A percentile compares a stretch with the other conserved stretches of the same genome.
Evolutionary conservation across 2,797 vertebrate species (phyloP).

Genomic region (Sebastes itinus): DNA sequence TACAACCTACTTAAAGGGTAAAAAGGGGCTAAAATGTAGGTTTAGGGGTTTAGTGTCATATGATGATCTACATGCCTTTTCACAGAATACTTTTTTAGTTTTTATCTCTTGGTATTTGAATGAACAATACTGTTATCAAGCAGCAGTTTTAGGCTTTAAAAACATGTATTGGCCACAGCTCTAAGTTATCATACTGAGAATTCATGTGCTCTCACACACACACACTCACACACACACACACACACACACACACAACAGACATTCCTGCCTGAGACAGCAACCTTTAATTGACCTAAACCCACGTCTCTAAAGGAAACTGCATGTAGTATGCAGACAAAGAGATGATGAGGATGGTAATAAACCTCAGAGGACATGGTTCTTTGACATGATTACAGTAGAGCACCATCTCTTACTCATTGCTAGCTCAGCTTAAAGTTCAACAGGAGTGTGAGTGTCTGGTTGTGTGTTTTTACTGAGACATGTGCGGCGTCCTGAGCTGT

Average conservation of each 20-base stretch:
- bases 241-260: too few relatives aligned
- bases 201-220: not conserved
- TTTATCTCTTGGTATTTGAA: not conserved
- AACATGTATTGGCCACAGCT: not conserved
- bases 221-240: too few relatives aligned
- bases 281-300: not conserved
- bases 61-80: not conserved
- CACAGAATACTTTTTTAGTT: not conserved
- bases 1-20: not conserved
- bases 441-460: not conserved
- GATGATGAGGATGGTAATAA: not conserved
- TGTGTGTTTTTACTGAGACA: constrained; percentile 1
- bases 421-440: not conserved
- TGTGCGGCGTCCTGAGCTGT: not conserved
- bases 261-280: not conserved
- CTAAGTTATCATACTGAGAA: not conserved
- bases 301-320: not conserved
- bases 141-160: not conserved
- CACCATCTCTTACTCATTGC: not conserved
- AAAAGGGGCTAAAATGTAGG: not conserved
- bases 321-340: not conserved
- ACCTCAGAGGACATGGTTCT: not conserved
- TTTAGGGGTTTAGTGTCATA: not conserved
- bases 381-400: not conserved
- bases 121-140: not conserved